Percentiles rank a stretch among this genome's conserved stretches.
Evolutionary conservation across 2,888 invertebrate genomes (phyloP).

Genomic region (Chydorus sphaericus): DNA sequence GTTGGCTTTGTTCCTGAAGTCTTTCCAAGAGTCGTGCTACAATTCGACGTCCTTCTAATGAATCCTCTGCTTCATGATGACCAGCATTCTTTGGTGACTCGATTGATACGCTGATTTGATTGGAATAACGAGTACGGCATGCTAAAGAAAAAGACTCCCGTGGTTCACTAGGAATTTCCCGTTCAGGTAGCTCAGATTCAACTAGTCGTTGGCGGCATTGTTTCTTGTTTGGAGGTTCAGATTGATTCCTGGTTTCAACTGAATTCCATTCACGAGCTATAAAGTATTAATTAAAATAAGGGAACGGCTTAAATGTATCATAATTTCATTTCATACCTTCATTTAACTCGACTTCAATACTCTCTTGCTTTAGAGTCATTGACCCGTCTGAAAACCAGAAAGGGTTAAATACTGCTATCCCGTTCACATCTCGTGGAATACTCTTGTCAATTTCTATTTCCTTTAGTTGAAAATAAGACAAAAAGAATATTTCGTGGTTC

Average conservation of each 20-base stretch:
- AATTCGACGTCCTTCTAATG: background rate
- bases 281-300: too few relatives aligned
- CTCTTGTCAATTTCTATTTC: background rate
- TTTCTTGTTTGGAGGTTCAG: too few relatives aligned
- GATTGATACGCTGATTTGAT: background rate
- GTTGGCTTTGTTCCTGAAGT: background rate
- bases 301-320: too few relatives aligned
- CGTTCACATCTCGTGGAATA: background rate
- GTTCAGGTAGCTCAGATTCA: too few relatives aligned
- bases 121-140: too few relatives aligned
- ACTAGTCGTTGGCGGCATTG: too few relatives aligned
- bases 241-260: too few relatives aligned
- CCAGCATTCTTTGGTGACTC: background rate
- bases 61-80: too few relatives aligned
- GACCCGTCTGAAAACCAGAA: background rate
- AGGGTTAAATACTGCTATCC: background rate
- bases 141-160: too few relatives aligned
- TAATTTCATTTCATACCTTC: background rate
- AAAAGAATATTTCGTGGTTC: background rate
- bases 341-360: background rate
- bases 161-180: too few relatives aligned
- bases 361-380: background rate
- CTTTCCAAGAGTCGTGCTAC: background rate
- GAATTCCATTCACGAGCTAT: too few relatives aligned
- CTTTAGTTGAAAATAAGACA: background rate